Evolutionary conservation across 2,888 invertebrate species (phyloP), one percentile per base, ranked within the genome.

Genomic region (Melanargia galathea): DNA sequence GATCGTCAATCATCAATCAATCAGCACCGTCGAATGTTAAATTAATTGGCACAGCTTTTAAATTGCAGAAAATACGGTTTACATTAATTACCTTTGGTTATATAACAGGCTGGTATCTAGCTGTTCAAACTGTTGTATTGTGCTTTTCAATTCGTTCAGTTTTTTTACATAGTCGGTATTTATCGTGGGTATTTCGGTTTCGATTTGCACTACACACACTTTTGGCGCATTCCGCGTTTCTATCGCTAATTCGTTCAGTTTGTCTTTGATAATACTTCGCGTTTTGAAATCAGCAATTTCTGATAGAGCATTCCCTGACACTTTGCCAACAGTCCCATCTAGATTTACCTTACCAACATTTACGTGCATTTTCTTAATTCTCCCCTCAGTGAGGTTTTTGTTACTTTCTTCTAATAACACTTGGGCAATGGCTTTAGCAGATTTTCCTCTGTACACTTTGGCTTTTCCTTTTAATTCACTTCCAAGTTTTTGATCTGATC

Each of bases 401-500:
- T 92, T 79, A 38, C 92, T 94, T 72, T 94, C 93, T 43, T 93
- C 91, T 48, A 95, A 81, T 46, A 95, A 84, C 13, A 93, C 93
- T 67, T 93, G 92, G 70, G 94, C 95, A 66, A 96, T 96, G 51
- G 94, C 94, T 76, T 92, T 94, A 6, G 96, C 96, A 2, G 96
- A 96, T 90, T 95, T 96, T 56, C 95, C 96, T 74, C 94, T 92
- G 52, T 95, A 93, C 81, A 92, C 84, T 80, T 92, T 87, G 67
- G 93, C 92, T 77, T 87, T 89, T 66, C 92, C 83, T 81, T 87
- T 92, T 66, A 93, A 81, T 74, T 93, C 92, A 70, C 89, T 82
- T 71, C 90, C 86, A 26, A 92, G 88, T 64, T 86, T 86, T 59
- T 86, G 87, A 69, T 84, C 86, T 46, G 83, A 80, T 72, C 92